Evolutionary conservation across 2,888 invertebrate species (phyloP), one percentile per base, ranked within the genome.

Genomic region (Drosophila falleni): DNA sequence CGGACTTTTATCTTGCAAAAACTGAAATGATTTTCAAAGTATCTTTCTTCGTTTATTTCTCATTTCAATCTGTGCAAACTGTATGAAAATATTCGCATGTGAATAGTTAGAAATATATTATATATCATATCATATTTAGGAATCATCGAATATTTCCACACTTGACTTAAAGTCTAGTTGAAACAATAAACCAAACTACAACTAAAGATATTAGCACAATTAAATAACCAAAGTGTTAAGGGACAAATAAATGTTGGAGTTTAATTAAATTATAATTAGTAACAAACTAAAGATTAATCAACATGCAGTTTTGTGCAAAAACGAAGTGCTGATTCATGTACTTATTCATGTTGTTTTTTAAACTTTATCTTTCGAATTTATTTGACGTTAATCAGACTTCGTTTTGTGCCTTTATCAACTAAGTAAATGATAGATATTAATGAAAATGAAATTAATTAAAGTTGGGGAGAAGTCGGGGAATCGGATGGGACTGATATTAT

Each of bases 281-380:
- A 65, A 71, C 33, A 71, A 90, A 84, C 56, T 56, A 70, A 82
- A 75, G 26, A 23, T 64, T 70, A 78, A 80, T 55, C 8, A 46
- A 44, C 90, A 91, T 91, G 91, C 91, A 74, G 39, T 75, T 62
- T 62, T 64, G 76, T 78, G 78, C 65, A 83, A 90, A 90, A 91
- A 81, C 81, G 68, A 88, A 90, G 81, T 81, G n/a, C 70, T 67
- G 71, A 55, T 41, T 41, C 19, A 5, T 11, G 11, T 23, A 23
- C 33, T 51, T 54, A n/a, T 16, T 23, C 3, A 9, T 49, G 26
- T 16, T 41, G 42, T 65, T 61, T 60, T 54, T 46, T 0, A 44
- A 58, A 63, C 58, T 13, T 47, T 60, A 51, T 54, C 23, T 35
- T 47, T 47, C 13, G 15, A 51, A n/a, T 49, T 39, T 26, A 11